A percentile compares a stretch with the other conserved stretches of the same genome.
Evolutionary conservation across 1,140 invertebrate genomes (phyloP).

Genomic region (Tenebrio molitor): DNA sequence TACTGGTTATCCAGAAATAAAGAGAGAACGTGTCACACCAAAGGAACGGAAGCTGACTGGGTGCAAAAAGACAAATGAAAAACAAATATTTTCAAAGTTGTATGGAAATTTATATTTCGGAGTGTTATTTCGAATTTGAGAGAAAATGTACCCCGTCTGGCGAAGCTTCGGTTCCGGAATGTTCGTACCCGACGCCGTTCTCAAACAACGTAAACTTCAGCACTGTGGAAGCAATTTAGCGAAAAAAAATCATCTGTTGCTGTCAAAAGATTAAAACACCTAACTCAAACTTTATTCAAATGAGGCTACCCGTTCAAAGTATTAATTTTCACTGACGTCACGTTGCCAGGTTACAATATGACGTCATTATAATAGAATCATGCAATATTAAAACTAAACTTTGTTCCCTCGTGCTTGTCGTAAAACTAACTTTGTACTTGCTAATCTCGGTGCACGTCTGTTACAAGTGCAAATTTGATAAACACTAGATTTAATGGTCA

Average conservation of each 20-base stretch:
- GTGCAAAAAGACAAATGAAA: background rate
- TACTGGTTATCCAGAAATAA: background rate
- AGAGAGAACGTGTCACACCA: background rate
- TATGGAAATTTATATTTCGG: no score
- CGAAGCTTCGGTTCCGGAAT: no score
- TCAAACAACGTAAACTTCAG: no score
- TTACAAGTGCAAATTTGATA: constrained; percentile 2
- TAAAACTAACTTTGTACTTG: constrained; percentile 5
- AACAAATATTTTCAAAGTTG: background rate
- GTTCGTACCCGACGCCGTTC: no score
- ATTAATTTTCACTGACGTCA: constrained; percentile 32
- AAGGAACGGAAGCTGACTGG: background rate
- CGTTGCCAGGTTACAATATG: background rate
- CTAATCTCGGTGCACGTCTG: constrained; percentile 15
- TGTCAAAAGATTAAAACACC: background rate
- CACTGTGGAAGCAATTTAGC: background rate
- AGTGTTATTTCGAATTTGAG: no score
- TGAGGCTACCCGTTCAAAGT: background rate
- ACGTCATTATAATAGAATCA: constrained; percentile 16
- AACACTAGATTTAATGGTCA: constrained; percentile 1
- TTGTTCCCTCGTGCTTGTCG: background rate
- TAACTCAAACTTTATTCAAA: constrained; percentile 29
- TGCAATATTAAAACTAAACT: constrained; percentile 29
- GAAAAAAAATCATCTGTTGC: constrained; percentile 21
- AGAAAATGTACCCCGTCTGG: no score